A percentile compares a stretch with the other conserved stretches of the same genome.
Evolutionary conservation across 2,888 invertebrate genomes (phyloP).

Genomic region (Eupithecia subumbrata): DNA sequence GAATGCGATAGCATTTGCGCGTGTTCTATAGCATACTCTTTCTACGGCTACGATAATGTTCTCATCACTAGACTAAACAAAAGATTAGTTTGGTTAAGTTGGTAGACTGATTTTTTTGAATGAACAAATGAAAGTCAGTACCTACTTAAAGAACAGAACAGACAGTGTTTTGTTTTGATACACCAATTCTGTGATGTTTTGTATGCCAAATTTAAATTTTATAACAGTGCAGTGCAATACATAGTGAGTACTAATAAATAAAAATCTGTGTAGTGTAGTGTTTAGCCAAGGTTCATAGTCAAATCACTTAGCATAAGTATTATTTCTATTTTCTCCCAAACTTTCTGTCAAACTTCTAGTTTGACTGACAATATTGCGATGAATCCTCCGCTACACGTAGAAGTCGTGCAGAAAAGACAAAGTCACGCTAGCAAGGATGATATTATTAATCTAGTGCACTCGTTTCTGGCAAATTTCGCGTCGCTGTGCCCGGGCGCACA

Average conservation of each 20-base stretch:
- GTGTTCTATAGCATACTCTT: too few species aligned
- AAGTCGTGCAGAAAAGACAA: constrained; percentile 68
- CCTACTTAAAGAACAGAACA: too few species aligned
- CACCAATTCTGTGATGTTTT: background rate
- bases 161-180: too few species aligned
- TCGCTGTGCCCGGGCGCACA: constrained; percentile 64
- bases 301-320: background rate
- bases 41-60: too few species aligned
- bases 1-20: too few species aligned
- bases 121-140: too few species aligned
- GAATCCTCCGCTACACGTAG: constrained; percentile 67
- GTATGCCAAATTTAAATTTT: background rate
- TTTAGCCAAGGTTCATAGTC: background rate
- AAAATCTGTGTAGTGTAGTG: background rate
- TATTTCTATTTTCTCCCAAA: background rate
- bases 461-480: constrained; percentile 61
- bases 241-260: too few species aligned
- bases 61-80: background rate
- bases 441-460: constrained; percentile 62
- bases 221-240: background rate
- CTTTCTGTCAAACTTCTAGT: too few species aligned
- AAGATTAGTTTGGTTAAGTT: background rate
- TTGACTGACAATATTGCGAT: too few species aligned
- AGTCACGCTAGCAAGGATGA: constrained; percentile 63
- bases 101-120: constrained; percentile 1